These are phyloP conservation scores for Mormoops blainvillei DNA, from an alignment of 2,113 vertebrate species.

Conservation along the genomic window DNA sequence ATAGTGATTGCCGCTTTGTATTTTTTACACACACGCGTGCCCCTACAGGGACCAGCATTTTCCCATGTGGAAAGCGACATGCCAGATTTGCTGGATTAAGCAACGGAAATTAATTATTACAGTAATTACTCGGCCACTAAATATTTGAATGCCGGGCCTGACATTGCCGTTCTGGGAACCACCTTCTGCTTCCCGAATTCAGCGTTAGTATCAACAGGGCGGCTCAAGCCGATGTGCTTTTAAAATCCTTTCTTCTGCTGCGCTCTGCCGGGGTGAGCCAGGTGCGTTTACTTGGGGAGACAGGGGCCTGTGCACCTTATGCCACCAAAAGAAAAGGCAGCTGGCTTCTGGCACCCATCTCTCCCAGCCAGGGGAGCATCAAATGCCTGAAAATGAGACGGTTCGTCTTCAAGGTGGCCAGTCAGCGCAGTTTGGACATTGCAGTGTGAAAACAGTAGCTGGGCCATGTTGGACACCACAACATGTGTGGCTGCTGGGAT, in stretches of 20 bases:
- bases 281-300: slow-evolving; percentile 60
- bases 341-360: slow-evolving; percentile 45
- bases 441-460: not conserved
- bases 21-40: not conserved
- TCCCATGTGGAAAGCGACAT: slow-evolving; percentile 75
- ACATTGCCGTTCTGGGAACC: slow-evolving; percentile 56
- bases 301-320: not conserved
- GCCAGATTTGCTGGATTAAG: slow-evolving; percentile 73
- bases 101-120: slow-evolving; percentile 76
- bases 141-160: slow-evolving; percentile 60
- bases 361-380: slow-evolving; percentile 44
- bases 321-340: slow-evolving; percentile 22
- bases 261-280: slow-evolving; percentile 62
- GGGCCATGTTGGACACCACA: slow-evolving; percentile 26
- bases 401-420: not conserved
- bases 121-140: slow-evolving; percentile 72
- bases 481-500: slow-evolving; percentile 23
- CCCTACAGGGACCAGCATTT: slow-evolving; percentile 45
- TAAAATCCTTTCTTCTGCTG: slow-evolving; percentile 60
- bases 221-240: slow-evolving; percentile 66
- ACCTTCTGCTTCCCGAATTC: slow-evolving; percentile 55
- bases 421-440: not conserved
- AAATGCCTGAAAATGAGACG: not conserved
- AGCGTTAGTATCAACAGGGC: slow-evolving; percentile 71
- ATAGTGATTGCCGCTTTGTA: not conserved